Evolutionary conservation across 2,113 vertebrate species (phyloP).

Genomic region (Chlorodrepanis virens): DNA sequence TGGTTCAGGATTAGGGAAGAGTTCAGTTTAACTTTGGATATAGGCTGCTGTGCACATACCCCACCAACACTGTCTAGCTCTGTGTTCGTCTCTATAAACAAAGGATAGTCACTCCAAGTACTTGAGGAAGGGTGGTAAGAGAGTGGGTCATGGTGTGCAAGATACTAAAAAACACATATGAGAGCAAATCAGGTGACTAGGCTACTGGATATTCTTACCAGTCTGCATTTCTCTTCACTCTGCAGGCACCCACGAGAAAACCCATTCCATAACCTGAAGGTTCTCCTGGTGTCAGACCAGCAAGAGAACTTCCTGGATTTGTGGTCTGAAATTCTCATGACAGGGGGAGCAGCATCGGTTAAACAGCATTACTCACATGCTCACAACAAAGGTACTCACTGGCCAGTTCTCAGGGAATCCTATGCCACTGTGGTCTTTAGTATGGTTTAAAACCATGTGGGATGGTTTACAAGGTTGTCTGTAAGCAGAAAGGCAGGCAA

Average conservation of each 20-base stretch:
- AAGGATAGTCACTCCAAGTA: background rate
- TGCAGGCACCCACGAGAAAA: constrained; percentile 88
- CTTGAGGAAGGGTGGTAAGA: background rate
- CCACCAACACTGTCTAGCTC: background rate
- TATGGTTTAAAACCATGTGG: background rate
- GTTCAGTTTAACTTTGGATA: background rate
- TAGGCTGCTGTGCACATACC: background rate
- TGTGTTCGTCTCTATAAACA: background rate
- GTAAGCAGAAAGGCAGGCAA: background rate
- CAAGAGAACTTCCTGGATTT: constrained; percentile 82
- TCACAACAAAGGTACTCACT: constrained; percentile 79
- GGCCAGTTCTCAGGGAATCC: background rate
- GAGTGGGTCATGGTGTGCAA: background rate
- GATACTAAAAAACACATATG: background rate
- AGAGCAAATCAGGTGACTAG: background rate
- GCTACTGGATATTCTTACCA: background rate
- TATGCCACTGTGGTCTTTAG: background rate
- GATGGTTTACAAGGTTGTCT: background rate
- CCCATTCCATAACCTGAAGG: constrained; percentile 85
- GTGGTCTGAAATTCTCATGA: constrained; percentile 91
- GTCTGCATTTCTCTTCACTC: background rate
- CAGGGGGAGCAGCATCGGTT: constrained; percentile 84
- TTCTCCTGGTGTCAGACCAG: constrained; percentile 87
- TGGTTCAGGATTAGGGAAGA: background rate
- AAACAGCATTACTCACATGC: constrained; percentile 79